Evolutionary conservation across 2,113 vertebrate genomes (phyloP).

Genomic region (Bucco capensis): DNA sequence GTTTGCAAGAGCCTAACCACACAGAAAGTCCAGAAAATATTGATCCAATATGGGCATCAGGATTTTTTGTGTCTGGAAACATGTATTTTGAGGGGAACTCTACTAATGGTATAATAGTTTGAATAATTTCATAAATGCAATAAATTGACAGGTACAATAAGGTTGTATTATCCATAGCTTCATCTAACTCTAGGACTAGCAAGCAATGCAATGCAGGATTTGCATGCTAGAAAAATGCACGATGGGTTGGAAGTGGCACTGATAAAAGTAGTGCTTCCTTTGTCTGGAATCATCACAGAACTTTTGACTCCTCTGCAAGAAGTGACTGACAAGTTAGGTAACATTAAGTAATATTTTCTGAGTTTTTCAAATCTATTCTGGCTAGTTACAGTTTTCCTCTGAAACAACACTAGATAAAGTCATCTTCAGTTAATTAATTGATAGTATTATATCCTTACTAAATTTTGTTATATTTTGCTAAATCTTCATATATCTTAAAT

Average conservation of each 20-base stretch:
- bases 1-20: not conserved
- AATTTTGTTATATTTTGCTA: not conserved
- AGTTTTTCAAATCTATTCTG: not conserved
- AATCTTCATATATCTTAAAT: not conserved
- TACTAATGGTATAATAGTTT: not conserved
- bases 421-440: not conserved
- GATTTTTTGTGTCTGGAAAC: not conserved
- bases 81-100: fast-evolving
- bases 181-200: not conserved
- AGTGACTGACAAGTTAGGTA: not conserved
- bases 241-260: not conserved
- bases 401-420: not conserved
- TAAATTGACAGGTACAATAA: not conserved
- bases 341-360: not conserved
- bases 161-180: not conserved
- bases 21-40: not conserved
- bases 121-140: not conserved
- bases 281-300: not conserved
- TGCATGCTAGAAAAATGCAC: not conserved
- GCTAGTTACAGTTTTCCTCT: not conserved
- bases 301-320: not conserved
- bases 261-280: not conserved
- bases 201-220: not conserved
- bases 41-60: not conserved
- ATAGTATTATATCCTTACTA: not conserved